Conservation (phyloP, 2,113 vertebrate species). For the Hemichromis elongatus region DNA sequence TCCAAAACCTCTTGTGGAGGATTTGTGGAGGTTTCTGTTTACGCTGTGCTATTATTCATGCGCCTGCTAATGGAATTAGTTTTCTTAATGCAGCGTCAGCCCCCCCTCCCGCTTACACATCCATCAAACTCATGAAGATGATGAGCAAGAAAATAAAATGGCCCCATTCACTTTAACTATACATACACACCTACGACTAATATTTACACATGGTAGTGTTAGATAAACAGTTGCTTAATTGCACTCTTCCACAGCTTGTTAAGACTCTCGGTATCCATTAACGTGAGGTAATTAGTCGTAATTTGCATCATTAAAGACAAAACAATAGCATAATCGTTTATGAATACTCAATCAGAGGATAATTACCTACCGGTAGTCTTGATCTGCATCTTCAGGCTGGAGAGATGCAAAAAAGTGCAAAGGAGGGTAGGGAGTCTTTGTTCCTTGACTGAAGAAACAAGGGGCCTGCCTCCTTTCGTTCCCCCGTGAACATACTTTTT, state of each 20-base stretch:
- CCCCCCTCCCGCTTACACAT: neutral
- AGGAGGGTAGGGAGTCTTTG: constrained; percentile 22
- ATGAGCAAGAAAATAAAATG: constrained; percentile 24
- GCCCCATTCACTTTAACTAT: constrained; percentile 8
- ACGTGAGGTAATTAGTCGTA: constrained; percentile 58
- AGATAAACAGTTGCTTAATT: constrained; percentile 61
- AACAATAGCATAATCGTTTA: constrained; percentile 66
- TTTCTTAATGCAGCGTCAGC: constrained; percentile 15
- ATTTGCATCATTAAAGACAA: constrained; percentile 70
- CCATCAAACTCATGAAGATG: constrained; percentile 37
- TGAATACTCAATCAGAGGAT: constrained; percentile 68
- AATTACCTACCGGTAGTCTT: constrained; percentile 53
- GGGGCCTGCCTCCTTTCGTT: neutral
- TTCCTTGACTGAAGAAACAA: constrained; percentile 17
- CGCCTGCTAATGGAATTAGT: constrained; percentile 20
- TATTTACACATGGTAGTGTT: constrained; percentile 39
- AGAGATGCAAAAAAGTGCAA: constrained; percentile 22
- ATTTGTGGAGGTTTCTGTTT: neutral
- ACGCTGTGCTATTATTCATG: constrained; percentile 18
- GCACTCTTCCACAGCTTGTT: constrained; percentile 51
- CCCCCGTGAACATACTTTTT: neutral
- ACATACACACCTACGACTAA: constrained; percentile 29
- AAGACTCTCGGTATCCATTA: constrained; percentile 56
- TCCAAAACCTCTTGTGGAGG: neutral
- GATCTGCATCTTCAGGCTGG: constrained; percentile 52